Evolutionary conservation across 2,113 vertebrate genomes (phyloP).

Genomic region (Myotis lucifugus): DNA sequence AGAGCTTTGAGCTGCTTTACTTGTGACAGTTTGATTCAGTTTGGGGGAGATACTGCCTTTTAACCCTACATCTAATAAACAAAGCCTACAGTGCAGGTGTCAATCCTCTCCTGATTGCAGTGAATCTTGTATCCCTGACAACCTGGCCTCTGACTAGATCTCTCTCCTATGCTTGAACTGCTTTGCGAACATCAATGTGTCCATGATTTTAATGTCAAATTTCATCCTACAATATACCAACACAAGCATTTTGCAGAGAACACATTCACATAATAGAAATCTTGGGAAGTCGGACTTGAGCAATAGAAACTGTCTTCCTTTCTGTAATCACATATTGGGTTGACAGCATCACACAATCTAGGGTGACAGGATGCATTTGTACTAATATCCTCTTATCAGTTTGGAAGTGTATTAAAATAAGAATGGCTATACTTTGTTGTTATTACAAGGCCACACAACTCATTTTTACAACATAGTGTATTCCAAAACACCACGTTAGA

Average conservation of each 20-base stretch:
- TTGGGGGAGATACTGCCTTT: neutral
- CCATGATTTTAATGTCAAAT: slow-evolving; percentile 14
- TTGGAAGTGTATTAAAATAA: neutral
- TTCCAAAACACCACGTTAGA: neutral
- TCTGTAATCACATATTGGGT: neutral
- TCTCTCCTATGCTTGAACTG: slow-evolving; percentile 4
- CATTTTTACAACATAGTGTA: neutral
- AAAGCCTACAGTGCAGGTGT: neutral
- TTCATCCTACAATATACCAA: neutral
- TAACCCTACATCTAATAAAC: neutral
- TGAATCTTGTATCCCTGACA: slow-evolving; percentile 42
- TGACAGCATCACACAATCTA: neutral
- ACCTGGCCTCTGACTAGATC: slow-evolving; percentile 20
- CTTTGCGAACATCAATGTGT: slow-evolving; percentile 1
- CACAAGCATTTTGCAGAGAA: neutral
- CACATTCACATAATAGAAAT: neutral
- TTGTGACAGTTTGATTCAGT: slow-evolving; percentile 5
- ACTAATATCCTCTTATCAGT: neutral
- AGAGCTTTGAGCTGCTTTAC: slow-evolving; percentile 52
- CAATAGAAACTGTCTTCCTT: neutral
- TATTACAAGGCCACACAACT: neutral
- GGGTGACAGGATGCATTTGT: neutral
- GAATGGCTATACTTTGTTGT: neutral
- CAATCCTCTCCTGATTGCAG: neutral
- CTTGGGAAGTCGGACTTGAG: neutral